Percentiles rank a stretch among this genome's conserved stretches.
Conservation (phyloP, 1,140 invertebrate species). For the Brachionus paranguensis region DNA sequence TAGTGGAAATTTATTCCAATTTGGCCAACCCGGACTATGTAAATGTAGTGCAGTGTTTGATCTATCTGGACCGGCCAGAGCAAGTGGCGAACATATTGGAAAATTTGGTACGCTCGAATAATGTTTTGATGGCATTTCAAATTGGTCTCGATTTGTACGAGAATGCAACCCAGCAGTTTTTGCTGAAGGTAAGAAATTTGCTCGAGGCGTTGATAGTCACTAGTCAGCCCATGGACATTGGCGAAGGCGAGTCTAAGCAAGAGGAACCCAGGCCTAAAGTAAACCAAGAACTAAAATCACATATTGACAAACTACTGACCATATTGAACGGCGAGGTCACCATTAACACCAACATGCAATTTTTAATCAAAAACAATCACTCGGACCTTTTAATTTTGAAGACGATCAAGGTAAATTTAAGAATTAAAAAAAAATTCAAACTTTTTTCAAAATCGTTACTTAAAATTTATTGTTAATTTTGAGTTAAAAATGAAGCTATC, state of each 20-base stretch:
- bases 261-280: slow-evolving; percentile 40
- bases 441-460: not conserved
- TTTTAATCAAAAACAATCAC: slow-evolving; percentile 94
- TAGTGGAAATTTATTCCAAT: slow-evolving; percentile 82
- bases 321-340: slow-evolving; percentile 91
- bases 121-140: slow-evolving; percentile 92
- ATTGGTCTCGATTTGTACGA: slow-evolving; percentile 98
- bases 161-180: slow-evolving; percentile 93
- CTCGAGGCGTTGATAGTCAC: slow-evolving; percentile 71
- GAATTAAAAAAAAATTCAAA: not conserved
- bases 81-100: slow-evolving; percentile 75
- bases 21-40: slow-evolving; percentile 73
- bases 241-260: slow-evolving; percentile 15
- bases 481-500: too few species aligned
- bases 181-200: slow-evolving; percentile 48
- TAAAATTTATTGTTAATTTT: too few species aligned
- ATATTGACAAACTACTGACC: slow-evolving; percentile 75
- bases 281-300: slow-evolving; percentile 24
- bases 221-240: slow-evolving; percentile 41
- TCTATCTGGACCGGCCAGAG: slow-evolving; percentile 85
- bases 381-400: slow-evolving; percentile 94
- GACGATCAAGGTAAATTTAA: slow-evolving; percentile 65
- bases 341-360: slow-evolving; percentile 91
- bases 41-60: slow-evolving; percentile 67
- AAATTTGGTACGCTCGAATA: slow-evolving; percentile 71